Evolutionary conservation across 2,888 invertebrate species (phyloP), one percentile per base, ranked within the genome.

Genomic region (Netelia melanura): DNA sequence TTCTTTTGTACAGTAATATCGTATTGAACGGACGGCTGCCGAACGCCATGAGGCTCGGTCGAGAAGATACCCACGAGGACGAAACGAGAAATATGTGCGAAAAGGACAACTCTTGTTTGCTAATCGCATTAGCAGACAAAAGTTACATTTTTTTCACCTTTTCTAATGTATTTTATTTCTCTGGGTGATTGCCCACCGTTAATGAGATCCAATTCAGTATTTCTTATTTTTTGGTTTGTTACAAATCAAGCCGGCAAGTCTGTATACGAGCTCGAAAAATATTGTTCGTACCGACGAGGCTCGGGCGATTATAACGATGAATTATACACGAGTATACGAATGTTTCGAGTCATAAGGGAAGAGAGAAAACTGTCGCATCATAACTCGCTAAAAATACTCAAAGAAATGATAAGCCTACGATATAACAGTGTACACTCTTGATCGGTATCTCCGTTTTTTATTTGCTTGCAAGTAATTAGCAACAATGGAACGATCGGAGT

Each of bases 191-290:
- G 71, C 72, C 65, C 44, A 67, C 48, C 65, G 76, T 38, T 71
- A 77, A 67, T 61, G n/a, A 68, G 67, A 83, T 62, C 78, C 83
- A 68, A 62, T 77, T 78, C 77, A 82, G 82, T 82, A 82, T 82
- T 78, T 74, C 25, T 74, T 38, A 38, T 25, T 76, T 54, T 75
- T 74, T 38, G 65, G 62, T 62, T 43, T 30, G 30, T 30, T 2
- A 48, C 65, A 23, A 76, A 75, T 67, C 64, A 61, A 67, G 25
- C 38, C 77, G 48, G 58, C 67, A 67, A 68, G 48, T 62, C 38
- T 3, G 62, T n/a, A 64, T 17, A 10, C 30, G 54, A 21, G 38
- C 38, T 14, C 30, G 56, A 58, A 43, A 44, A 72, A 43, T 48
- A 11, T 11, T 48, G 10, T 1, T 48, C 14, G 48, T 11, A 14